phyloP scores from a whole-genome alignment of 2,888 invertebrate species.

The Mystacides longicornis region DNA sequence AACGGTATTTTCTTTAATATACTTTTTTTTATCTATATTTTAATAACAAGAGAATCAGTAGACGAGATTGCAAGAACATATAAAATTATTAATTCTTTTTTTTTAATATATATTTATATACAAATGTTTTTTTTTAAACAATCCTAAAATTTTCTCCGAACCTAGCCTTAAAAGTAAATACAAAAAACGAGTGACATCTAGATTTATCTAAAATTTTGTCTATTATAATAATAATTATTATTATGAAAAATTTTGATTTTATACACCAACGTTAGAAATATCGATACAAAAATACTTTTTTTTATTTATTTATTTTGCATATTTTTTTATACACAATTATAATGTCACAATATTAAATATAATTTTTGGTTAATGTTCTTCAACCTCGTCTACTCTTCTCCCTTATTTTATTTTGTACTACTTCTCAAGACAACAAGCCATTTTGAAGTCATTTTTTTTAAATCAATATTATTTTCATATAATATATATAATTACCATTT shows the following conservation, averaged over 20 bases:
- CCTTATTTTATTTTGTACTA: conserved; percentile 24
- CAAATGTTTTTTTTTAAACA: conserved; percentile 67
- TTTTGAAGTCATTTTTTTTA: conserved; percentile 19
- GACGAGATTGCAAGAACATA: conserved; percentile 32
- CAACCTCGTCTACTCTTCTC: conserved; percentile 16
- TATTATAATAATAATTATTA: conserved; percentile 34
- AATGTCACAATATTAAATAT: conserved; percentile 37
- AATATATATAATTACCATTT: conserved; percentile 11
- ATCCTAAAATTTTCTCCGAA: conserved; percentile 58
- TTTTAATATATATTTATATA: too few relatives aligned
- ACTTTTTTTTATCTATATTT: conserved; percentile 41
- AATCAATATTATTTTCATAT: conserved; percentile 16
- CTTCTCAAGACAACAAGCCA: conserved; percentile 18
- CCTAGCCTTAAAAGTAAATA: conserved; percentile 54
- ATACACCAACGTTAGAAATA: conserved; percentile 53
- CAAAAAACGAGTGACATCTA: conserved; percentile 50
- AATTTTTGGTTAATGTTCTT: conserved; percentile 21
- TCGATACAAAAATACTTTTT: conserved; percentile 55
- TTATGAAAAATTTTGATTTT: conserved; percentile 53
- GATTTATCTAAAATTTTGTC: conserved; percentile 49
- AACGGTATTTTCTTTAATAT: conserved; percentile 46
- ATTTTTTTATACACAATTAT: conserved; percentile 51
- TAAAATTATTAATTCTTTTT: too few relatives aligned
- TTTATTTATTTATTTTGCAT: conserved; percentile 40
- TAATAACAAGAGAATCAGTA: conserved; percentile 36